A percentile compares a stretch with the other conserved stretches of the same genome.
These are phyloP conservation scores for Caenorhabditis uteleia DNA, from an alignment of 2,888 invertebrate species.

Conservation along the genomic window DNA sequence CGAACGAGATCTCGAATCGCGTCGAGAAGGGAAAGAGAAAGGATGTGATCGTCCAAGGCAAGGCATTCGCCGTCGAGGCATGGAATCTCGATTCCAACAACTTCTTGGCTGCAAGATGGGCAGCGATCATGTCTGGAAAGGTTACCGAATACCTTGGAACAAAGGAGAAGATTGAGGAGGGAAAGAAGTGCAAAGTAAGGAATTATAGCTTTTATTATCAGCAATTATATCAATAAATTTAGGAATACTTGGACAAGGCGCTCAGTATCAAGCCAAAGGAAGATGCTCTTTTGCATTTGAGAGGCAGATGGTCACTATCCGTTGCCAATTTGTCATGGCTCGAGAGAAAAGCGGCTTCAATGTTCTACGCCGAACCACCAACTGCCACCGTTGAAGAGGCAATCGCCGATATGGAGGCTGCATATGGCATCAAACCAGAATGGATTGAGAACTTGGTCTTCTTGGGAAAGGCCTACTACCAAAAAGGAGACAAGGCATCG, in stretches of 20 bases:
- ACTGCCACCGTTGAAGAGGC: constrained; percentile 58
- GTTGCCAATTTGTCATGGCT: constrained; percentile 60
- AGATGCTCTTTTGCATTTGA: constrained; percentile 51
- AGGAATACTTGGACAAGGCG: constrained; percentile 62
- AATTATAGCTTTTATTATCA: background rate
- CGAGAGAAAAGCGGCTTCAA: constrained; percentile 54
- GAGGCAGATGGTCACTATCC: constrained; percentile 55
- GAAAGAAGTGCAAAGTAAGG: constrained; percentile 64
- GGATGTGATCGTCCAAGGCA: constrained; percentile 50
- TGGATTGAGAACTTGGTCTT: constrained; percentile 73
- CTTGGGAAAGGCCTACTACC: constrained; percentile 69
- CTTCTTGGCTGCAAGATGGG: constrained; percentile 63
- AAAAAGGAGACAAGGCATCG: constrained; percentile 56
- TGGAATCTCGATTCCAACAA: constrained; percentile 44
- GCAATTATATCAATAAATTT: too few relatives aligned
- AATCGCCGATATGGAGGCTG: constrained; percentile 51
- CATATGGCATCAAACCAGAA: constrained; percentile 69
- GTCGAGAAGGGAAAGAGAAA: constrained; percentile 53
- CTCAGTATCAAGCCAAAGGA: constrained; percentile 52
- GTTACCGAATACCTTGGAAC: constrained; percentile 61
- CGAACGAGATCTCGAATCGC: constrained; percentile 40
- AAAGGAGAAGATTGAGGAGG: constrained; percentile 67
- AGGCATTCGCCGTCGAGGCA: constrained; percentile 56
- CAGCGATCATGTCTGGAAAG: constrained; percentile 60
- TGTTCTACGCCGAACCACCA: constrained; percentile 54